Conservation (phyloP, 2,113 vertebrate genomes). For the Onychorhynchus coronatus region DNA sequence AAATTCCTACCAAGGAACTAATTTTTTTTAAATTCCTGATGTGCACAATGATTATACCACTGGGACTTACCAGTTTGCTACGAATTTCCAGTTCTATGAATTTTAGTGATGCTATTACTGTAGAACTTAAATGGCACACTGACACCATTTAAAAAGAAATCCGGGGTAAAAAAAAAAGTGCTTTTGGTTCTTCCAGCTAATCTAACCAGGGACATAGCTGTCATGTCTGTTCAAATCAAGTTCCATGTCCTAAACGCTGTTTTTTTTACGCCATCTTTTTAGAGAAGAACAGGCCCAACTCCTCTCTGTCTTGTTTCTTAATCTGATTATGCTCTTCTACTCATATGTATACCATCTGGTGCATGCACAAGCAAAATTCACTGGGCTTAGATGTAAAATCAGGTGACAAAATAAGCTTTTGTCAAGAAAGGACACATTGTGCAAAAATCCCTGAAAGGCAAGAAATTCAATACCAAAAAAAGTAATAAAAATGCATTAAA, state of each 20-base stretch:
- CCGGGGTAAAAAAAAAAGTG: neutral
- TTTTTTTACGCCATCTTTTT: conserved; percentile 10
- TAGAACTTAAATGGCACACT: neutral
- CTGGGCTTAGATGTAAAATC: conserved; percentile 32
- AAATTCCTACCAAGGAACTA: neutral
- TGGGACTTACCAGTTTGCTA: neutral
- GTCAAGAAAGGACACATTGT: neutral
- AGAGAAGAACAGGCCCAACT: conserved; percentile 16
- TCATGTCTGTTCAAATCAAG: conserved; percentile 1
- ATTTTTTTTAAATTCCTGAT: neutral
- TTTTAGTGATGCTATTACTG: neutral
- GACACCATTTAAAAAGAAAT: neutral
- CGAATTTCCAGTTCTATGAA: neutral
- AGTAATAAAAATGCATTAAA: neutral
- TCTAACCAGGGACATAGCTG: neutral
- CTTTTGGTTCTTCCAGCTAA: neutral
- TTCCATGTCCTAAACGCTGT: neutral
- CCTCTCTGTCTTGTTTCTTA: conserved; percentile 42
- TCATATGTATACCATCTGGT: conserved; percentile 55
- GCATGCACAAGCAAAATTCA: conserved; percentile 42
- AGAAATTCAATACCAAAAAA: neutral
- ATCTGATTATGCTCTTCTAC: conserved; percentile 51
- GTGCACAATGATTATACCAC: neutral
- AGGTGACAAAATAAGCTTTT: conserved; percentile 50
- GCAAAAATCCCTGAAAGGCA: neutral